Evolutionary conservation across 2,113 vertebrate genomes (phyloP).

Genomic region (Hippopotamus amphibius): DNA sequence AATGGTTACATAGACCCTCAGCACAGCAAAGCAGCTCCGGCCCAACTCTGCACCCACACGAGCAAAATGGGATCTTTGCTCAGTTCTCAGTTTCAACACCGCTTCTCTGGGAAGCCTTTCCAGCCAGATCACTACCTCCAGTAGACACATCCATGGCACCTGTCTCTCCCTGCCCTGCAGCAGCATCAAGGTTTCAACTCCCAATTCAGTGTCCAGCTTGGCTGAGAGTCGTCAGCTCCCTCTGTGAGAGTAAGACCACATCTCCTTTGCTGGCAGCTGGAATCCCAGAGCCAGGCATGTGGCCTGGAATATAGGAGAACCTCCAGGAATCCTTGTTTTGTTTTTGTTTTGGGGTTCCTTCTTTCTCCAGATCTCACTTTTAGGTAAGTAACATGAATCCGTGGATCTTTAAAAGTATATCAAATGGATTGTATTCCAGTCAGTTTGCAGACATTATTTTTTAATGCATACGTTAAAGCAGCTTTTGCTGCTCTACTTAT

Average conservation of each 20-base stretch:
- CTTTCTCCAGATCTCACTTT: neutral
- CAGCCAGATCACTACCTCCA: neutral
- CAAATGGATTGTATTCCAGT: neutral
- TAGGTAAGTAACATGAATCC: neutral
- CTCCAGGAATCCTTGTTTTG: neutral
- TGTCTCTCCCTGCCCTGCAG: too few species aligned
- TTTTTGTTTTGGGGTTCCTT: neutral
- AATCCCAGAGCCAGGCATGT: neutral
- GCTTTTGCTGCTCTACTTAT: neutral
- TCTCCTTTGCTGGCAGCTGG: neutral
- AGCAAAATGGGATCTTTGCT: neutral
- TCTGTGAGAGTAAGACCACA: accelerated
- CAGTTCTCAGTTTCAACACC: neutral
- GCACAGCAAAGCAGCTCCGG: neutral
- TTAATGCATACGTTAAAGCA: neutral
- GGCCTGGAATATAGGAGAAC: neutral
- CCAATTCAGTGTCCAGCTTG: neutral
- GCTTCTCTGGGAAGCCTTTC: neutral
- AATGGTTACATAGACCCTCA: accelerated
- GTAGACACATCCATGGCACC: accelerated
- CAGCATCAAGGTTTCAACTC: neutral
- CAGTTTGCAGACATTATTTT: neutral
- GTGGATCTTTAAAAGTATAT: neutral
- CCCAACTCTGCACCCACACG: neutral
- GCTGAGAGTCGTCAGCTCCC: neutral